Evolutionary conservation across 2,888 invertebrate genomes (phyloP), one percentile per base, ranked within the genome.

Genomic region (Apodemia duryi): DNA sequence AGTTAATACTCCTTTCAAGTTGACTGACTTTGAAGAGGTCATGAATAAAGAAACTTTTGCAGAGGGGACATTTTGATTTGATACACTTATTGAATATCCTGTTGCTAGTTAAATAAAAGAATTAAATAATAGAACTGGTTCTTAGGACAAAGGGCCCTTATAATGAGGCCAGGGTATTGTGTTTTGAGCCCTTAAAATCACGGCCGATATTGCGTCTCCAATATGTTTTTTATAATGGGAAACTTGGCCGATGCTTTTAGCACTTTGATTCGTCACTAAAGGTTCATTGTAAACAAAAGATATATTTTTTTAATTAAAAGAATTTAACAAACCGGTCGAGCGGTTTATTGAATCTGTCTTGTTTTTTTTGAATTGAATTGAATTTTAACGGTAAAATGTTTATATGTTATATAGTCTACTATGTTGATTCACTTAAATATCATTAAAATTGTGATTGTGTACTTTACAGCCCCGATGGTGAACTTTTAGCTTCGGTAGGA

Each of bases 401-500:
- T 51, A n/a, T 51, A 21, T 51, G 21, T n/a, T 51, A n/a, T 51
- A 21, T 51, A 51, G n/a, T 51, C 52, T 21, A 2, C 3, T 49
- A n/a, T n/a, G 35, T 6, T n/a, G 49, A 1, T 13, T 49, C 13
- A 13, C 35, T 35, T 6, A 35, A 35, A 35, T 35, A 35, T 35
- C 35, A 6, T 35, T 6, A 35, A 35, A 35, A 32, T 32, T 3
- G 2, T 32, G 32, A 32, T 32, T 32, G 3, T 32, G 32, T 32
- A 32, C 2, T 32, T 32, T 2, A 13, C 79, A 98, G 97, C 77
- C 95, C 95, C 3, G 95, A 96, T 74, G 98, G 98, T 0, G 94
- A 95, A 65, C 83, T 97, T 61, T 83, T 98, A 66, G 96, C 95
- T 0, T 96, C 97, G 0, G 96, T 97, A 78, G 97, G 97, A 0